These are phyloP conservation scores for Hemiscyllium ocellatum DNA, from an alignment of 2,113 vertebrate species.

Conservation along the genomic window DNA sequence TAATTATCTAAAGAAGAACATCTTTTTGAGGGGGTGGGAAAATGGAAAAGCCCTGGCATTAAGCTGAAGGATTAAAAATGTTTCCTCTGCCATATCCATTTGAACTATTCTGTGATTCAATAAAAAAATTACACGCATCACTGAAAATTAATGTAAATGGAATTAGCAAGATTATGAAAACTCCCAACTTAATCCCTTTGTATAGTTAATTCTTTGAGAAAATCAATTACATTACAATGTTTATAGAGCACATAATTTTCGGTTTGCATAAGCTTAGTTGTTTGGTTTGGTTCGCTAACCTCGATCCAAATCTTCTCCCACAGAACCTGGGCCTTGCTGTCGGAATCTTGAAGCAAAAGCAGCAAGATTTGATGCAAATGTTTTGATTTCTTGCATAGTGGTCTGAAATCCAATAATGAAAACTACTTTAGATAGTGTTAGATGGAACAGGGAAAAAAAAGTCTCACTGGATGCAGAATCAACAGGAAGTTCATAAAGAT, in stretches of 20 bases:
- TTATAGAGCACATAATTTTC: neutral
- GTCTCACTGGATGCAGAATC: neutral
- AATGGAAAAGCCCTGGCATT: neutral
- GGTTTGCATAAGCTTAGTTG: too few species aligned
- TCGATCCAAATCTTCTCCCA: slow-evolving; percentile 79
- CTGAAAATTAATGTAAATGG: neutral
- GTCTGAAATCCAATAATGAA: slow-evolving; percentile 53
- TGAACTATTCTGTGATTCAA: neutral
- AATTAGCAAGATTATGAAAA: neutral
- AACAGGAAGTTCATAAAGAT: neutral
- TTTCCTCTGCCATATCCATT: neutral
- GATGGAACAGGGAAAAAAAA: neutral
- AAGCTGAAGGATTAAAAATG: neutral
- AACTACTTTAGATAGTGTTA: neutral
- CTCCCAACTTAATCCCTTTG: neutral
- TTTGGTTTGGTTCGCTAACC: slow-evolving; percentile 53
- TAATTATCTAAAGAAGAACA: neutral
- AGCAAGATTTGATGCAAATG: slow-evolving; percentile 58
- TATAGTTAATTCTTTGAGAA: neutral
- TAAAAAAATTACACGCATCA: neutral
- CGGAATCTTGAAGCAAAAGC: slow-evolving; percentile 70
- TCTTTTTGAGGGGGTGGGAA: neutral
- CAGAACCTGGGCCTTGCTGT: slow-evolving; percentile 72
- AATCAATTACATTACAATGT: neutral
- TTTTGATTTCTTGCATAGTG: slow-evolving; percentile 62